phyloP scores from a whole-genome alignment of 2,113 vertebrate species.

The Symphodus melops region DNA sequence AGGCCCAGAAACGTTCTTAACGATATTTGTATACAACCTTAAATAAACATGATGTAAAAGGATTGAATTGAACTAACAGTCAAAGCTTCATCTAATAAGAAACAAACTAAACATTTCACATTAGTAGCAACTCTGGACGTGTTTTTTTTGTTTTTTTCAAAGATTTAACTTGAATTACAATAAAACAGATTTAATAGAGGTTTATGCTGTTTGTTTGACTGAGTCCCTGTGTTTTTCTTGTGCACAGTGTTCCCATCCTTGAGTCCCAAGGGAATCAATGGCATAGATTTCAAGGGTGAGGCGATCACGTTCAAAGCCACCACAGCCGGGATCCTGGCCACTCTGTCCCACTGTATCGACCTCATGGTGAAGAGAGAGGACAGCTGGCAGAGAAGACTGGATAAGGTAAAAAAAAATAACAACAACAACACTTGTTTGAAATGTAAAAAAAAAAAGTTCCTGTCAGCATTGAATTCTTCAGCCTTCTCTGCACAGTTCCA shows the following conservation, averaged over 20 bases:
- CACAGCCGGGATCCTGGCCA: constrained; percentile 96
- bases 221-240: neutral
- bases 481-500: neutral
- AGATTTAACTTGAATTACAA: too few relatives aligned
- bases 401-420: constrained; percentile 91
- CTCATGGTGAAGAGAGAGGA: constrained; percentile 98
- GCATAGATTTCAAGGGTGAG: constrained; percentile 99
- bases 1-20: neutral
- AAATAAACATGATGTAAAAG: neutral
- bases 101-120: too few relatives aligned
- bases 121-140: too few relatives aligned
- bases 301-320: constrained; percentile 99
- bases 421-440: too few relatives aligned
- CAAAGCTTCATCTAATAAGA: too few relatives aligned
- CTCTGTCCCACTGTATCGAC: constrained; percentile 97
- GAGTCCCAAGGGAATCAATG: constrained; percentile 84
- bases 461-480: neutral
- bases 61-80: neutral
- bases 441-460: neutral
- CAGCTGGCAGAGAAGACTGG: constrained; percentile 95
- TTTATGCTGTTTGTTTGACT: neutral
- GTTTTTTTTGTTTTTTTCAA: too few relatives aligned
- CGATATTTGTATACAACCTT: neutral
- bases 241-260: constrained; percentile 78
- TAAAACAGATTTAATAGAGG: too few relatives aligned